Evolutionary conservation across 2,888 invertebrate genomes (phyloP).

Genomic region (Orgyia antiqua): DNA sequence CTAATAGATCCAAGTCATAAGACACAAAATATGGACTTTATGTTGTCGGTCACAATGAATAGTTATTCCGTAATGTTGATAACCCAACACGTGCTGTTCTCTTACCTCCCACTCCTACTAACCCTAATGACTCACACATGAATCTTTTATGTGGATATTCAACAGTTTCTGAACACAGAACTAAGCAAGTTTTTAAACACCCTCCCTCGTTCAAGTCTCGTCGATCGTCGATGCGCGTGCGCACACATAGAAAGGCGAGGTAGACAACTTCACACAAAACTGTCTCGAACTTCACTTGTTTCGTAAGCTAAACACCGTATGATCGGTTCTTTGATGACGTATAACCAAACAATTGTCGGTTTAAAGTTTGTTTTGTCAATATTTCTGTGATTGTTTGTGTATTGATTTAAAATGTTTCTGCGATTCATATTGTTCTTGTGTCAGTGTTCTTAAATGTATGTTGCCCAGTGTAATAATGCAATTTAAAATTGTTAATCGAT

Average conservation of each 20-base stretch:
- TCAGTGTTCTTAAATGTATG: too few species aligned
- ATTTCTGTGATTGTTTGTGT: slow-evolving; percentile 38
- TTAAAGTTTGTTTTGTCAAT: slow-evolving; percentile 66
- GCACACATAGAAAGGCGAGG: slow-evolving; percentile 39
- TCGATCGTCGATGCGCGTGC: slow-evolving; percentile 19
- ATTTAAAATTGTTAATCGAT: slow-evolving; percentile 6
- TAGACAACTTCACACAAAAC: slow-evolving; percentile 64
- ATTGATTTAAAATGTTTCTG: slow-evolving; percentile 25
- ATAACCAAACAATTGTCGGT: slow-evolving; percentile 50
- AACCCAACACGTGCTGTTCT: too few species aligned
- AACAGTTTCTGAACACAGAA: too few species aligned
- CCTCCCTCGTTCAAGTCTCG: slow-evolving; percentile 17
- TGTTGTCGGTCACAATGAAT: too few species aligned
- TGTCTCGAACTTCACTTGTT: slow-evolving; percentile 59
- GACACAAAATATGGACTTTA: too few species aligned
- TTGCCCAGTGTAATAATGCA: too few species aligned
- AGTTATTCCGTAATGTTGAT: too few species aligned
- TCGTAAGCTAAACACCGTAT: slow-evolving; percentile 46
- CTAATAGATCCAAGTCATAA: too few species aligned
- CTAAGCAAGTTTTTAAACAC: slow-evolving; percentile 32
- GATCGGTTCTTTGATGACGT: slow-evolving; percentile 64
- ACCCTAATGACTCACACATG: slow-evolving; percentile 28
- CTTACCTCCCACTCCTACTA: slow-evolving; percentile 6
- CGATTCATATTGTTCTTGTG: slow-evolving; percentile 15
- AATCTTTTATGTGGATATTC: slow-evolving; percentile 6